Evolutionary conservation across 1,140 invertebrate species (phyloP).

Genomic region (Ooceraea biroi): DNA sequence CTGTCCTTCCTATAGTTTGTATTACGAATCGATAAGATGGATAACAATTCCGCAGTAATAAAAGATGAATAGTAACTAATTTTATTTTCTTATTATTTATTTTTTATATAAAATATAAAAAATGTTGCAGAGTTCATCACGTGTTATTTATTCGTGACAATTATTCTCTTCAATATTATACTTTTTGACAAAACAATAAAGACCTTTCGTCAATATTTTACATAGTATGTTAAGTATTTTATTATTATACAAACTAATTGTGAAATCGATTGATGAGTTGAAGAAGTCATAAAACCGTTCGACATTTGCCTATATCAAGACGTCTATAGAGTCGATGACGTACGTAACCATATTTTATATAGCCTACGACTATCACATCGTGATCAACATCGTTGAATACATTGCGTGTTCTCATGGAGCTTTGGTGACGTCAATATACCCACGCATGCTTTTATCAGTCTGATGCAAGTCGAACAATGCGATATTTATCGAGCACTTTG

Average conservation of each 20-base stretch:
- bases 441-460: slow-evolving; percentile 10
- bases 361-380: background rate
- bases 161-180: slow-evolving; percentile 9
- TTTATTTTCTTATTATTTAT: slow-evolving; percentile 34
- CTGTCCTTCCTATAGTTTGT: slow-evolving; percentile 62
- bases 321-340: slow-evolving; percentile 67
- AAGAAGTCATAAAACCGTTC: no score
- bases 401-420: background rate
- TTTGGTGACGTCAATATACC: background rate
- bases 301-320: slow-evolving; percentile 17
- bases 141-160: background rate
- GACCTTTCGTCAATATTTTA: no score
- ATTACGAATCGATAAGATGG: background rate
- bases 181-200: no score
- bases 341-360: slow-evolving; percentile 51
- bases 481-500: background rate
- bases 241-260: no score
- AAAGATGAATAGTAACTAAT: background rate
- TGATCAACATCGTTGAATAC: slow-evolving; percentile 5
- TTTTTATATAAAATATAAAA: no score
- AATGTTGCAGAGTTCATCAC: background rate
- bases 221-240: no score
- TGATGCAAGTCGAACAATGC: no score
- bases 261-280: background rate
- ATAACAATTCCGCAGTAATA: slow-evolving; percentile 4